Evolutionary conservation across 2,113 vertebrate genomes (phyloP).

Genomic region (Ascaphus truei): DNA sequence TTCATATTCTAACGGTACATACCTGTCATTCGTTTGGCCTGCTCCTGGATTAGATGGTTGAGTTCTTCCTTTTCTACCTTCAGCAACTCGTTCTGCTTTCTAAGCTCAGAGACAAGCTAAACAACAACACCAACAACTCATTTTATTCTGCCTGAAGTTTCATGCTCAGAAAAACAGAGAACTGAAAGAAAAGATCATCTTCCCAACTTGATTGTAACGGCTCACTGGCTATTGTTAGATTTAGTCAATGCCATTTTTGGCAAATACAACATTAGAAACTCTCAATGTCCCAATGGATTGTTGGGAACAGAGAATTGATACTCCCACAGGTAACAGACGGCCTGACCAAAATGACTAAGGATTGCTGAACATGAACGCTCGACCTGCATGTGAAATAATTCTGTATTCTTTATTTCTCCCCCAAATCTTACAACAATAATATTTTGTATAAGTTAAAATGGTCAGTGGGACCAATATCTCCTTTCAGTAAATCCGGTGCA

Average conservation of each 20-base stretch:
- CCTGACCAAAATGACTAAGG: too few relatives aligned
- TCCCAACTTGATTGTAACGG: background rate
- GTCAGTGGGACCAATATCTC: too few relatives aligned
- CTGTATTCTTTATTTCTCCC: too few relatives aligned
- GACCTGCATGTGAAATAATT: too few relatives aligned
- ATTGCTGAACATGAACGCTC: background rate
- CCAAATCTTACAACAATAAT: too few relatives aligned
- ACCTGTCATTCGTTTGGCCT: conserved; percentile 93
- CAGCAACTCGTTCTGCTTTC: conserved; percentile 83
- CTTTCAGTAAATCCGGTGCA: too few relatives aligned
- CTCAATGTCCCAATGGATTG: background rate
- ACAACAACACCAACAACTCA: conserved; percentile 29
- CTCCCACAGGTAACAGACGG: background rate
- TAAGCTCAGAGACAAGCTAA: conserved; percentile 86
- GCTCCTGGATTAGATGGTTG: conserved; percentile 84
- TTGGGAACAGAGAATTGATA: background rate
- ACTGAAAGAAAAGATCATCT: background rate
- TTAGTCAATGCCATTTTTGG: background rate
- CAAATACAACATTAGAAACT: background rate
- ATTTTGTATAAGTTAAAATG: too few relatives aligned
- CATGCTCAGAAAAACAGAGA: background rate
- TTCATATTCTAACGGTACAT: too few relatives aligned
- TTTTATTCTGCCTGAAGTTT: background rate
- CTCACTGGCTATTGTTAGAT: background rate
- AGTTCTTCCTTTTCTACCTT: conserved; percentile 92